Base-by-base conservation (phyloP, 1,140 invertebrate genomes). In the Macrocentrus cingulum region DNA sequence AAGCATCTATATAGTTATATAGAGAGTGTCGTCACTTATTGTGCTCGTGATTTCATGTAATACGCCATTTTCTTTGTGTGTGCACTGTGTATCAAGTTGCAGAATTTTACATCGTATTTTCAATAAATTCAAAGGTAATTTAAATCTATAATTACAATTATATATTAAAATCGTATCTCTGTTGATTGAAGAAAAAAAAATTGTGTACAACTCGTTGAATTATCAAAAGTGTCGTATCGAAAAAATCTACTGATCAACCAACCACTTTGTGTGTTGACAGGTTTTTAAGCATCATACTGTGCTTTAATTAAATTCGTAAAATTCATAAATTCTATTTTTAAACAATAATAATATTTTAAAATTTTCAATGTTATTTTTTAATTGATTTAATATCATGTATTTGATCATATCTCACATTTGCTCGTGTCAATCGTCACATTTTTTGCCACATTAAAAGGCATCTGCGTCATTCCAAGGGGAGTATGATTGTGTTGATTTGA, bases 21-120 rank as follows among this genome's bases (percentile, higher is more conserved):
- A n/a, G n/a, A n/a, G n/a, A n/a, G n/a, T n/a, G n/a, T 29, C 4
- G 75, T 77, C 72, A 76, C 68, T n/a, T n/a, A n/a, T n/a, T n/a
- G 69, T 68, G 75, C 73, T 56, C 45, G 72, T 76, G 71, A 76
- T 77, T 76, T 74, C 67, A 69, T n/a, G n/a, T 72, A 68, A 72
- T 72, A 75, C 75, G 75, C 75, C 75, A 77, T 77, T 77, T 77
- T 77, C 75, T 76, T 77, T 76, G 72, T 77, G 73, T 76, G 69
- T 64, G 74, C 66, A 66, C 64, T 65, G 64, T 59, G 61, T n/a
- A n/a, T n/a, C 25, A 4, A 29, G 25, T 29, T 29, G 4, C 9
- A 9, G 4, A 9, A 29, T 29, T 29, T 4, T 29, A 29, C 25
- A 29, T 29, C 25, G 25, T 29, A 29, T 29, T 29, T 29, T 29